Base-by-base conservation (phyloP, 2,797 vertebrate species). In the Aldrovandia affinis region DNA sequence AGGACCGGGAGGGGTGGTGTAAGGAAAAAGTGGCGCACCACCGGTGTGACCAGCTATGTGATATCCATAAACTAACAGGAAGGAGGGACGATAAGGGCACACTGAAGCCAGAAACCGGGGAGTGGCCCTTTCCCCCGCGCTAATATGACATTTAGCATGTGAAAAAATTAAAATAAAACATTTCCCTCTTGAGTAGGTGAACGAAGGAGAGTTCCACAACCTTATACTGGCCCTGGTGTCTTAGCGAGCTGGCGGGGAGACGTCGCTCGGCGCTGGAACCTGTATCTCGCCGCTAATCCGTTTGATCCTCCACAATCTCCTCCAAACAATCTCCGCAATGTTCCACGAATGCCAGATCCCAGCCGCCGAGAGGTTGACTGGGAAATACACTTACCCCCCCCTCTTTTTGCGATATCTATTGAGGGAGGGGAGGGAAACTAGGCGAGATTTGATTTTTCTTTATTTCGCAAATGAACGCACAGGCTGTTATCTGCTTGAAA, bases 361-460 rank as follows among this genome's bases (percentile, higher is more conserved):
- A 52, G 33, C 44, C 33, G 22, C 36, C 83, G 14, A n/a, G 7
- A 36, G 70, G 82, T 81, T 5, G 80, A 85, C 86, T 88, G 63
- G 77, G 88, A 92, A 91, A 93, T 89, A 91, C 91, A 92, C 87
- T 89, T 85, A 68, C 85, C 28, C 47, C 65, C 79, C 83, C 80
- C 83, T n/a, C n/a, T n/a, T n/a, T n/a, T n/a, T n/a, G 79, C 86
- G 33, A 30, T 68, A 54, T 42, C 61, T 59, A 15, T 42, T 8
- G 12, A 20, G n/a, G 30, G 15, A 42, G 2, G 28, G 42, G 63
- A 82, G 22, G 39, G 50, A 36, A 20, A 5, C 15, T 15, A 86
- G 84, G 89, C 84, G 86, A 85, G 90, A 88, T 86, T 87, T 65
- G 86, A 89, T 90, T 83, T 91, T 92, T 91, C 85, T 88, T 84